phyloP scores from a whole-genome alignment of 2,888 invertebrate species.

The Rhopalosiphum nymphaeae region DNA sequence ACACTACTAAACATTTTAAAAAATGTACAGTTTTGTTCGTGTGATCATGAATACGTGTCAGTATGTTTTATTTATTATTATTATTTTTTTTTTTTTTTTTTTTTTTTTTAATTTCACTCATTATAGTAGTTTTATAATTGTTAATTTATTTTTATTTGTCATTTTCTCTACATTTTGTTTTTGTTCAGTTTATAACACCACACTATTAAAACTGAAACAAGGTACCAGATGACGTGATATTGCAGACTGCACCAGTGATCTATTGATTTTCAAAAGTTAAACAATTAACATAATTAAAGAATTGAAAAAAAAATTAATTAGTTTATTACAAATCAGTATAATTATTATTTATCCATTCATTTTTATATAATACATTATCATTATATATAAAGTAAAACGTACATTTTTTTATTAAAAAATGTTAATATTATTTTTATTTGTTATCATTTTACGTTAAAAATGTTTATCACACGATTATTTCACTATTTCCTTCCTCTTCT shows the following conservation, averaged over 20 bases:
- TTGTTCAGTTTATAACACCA: constrained; percentile 45
- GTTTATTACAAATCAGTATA: constrained; percentile 7
- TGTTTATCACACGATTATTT: constrained; percentile 18
- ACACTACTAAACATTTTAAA: constrained; percentile 19
- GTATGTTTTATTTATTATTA: constrained; percentile 28
- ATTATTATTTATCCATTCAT: constrained; percentile 20
- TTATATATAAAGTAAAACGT: neutral
- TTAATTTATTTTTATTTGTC: constrained; percentile 31
- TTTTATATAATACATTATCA: constrained; percentile 7
- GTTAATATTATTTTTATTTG: constrained; percentile 1
- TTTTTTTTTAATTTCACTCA: constrained; percentile 40
- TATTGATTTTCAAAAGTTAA: constrained; percentile 34
- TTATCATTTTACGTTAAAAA: constrained; percentile 26
- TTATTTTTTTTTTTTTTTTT: neutral
- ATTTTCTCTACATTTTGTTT: constrained; percentile 45
- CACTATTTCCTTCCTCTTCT: constrained; percentile 30
- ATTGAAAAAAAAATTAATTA: neutral
- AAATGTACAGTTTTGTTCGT: constrained; percentile 54
- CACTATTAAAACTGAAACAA: constrained; percentile 42
- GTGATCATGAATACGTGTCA: constrained; percentile 53
- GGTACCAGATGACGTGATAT: constrained; percentile 55
- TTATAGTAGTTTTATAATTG: constrained; percentile 23
- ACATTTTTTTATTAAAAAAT: neutral
- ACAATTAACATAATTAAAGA: neutral
- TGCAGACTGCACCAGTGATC: constrained; percentile 54